phyloP scores from a whole-genome alignment of 2,888 invertebrate genomes.

The Orthosia gothica region DNA sequence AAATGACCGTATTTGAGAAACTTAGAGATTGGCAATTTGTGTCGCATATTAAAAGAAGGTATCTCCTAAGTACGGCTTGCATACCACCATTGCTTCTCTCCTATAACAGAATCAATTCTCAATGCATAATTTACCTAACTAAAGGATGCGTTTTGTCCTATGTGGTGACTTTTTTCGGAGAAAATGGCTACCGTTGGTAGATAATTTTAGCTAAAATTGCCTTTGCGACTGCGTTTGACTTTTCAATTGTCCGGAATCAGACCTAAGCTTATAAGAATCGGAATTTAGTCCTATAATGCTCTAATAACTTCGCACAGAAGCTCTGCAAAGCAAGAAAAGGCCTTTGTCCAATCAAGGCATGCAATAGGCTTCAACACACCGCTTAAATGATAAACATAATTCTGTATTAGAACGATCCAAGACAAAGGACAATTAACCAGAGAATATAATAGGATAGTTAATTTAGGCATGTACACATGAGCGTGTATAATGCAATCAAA shows the following conservation, averaged over 20 bases:
- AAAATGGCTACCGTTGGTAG: background rate
- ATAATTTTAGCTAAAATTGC: background rate
- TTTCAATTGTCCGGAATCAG: background rate
- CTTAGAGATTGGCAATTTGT: too few relatives aligned
- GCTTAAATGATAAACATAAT: slow-evolving; percentile 24
- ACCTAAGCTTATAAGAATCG: background rate
- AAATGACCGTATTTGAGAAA: background rate
- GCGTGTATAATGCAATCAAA: slow-evolving; percentile 37
- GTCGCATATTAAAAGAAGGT: too few relatives aligned
- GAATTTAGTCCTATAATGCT: background rate
- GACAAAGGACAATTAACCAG: slow-evolving; percentile 35
- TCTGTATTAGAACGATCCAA: slow-evolving; percentile 19
- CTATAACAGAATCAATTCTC: background rate
- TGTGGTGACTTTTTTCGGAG: background rate
- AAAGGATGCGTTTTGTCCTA: background rate
- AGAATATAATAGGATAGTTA: slow-evolving; percentile 19
- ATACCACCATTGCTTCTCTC: background rate
- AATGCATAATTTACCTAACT: background rate
- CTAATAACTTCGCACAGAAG: slow-evolving; percentile 9
- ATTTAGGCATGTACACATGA: slow-evolving; percentile 31
- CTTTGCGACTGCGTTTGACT: background rate
- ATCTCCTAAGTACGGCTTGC: background rate
- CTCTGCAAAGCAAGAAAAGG: background rate
- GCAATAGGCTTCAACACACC: background rate
- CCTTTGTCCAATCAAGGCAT: slow-evolving; percentile 20